phyloP scores from a whole-genome alignment of 1,140 invertebrate genomes.

The Mizuhopecten yessoensis region DNA sequence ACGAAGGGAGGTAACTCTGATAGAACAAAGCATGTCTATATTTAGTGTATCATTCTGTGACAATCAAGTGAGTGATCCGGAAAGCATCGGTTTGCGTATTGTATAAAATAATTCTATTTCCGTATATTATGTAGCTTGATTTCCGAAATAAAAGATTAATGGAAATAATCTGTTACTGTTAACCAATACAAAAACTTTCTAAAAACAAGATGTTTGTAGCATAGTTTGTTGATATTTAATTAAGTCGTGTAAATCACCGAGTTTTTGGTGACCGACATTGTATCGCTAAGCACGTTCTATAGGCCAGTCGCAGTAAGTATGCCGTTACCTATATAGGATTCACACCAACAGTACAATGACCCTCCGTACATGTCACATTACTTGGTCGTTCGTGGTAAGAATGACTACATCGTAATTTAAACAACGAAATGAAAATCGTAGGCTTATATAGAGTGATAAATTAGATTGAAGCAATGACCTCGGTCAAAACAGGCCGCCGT shows the following conservation, averaged over 20 bases:
- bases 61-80: too few species aligned
- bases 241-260: background rate
- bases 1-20: background rate
- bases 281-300: too few species aligned
- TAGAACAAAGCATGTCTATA: too few species aligned
- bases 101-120: background rate
- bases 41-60: too few species aligned
- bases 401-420: background rate
- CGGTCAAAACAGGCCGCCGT: too few species aligned
- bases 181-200: background rate
- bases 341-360: background rate
- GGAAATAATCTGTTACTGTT: too few species aligned
- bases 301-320: background rate
- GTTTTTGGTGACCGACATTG: background rate
- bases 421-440: background rate
- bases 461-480: background rate
- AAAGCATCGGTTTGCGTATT: background rate
- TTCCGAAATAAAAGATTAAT: too few species aligned
- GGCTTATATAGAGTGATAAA: background rate
- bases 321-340: background rate
- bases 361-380: background rate
- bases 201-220: too few species aligned
- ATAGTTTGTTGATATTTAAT: background rate
- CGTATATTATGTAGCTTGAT: too few species aligned
- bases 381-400: background rate